phyloP scores from a whole-genome alignment of 1,140 invertebrate genomes.

The Solenopsis fugax region DNA sequence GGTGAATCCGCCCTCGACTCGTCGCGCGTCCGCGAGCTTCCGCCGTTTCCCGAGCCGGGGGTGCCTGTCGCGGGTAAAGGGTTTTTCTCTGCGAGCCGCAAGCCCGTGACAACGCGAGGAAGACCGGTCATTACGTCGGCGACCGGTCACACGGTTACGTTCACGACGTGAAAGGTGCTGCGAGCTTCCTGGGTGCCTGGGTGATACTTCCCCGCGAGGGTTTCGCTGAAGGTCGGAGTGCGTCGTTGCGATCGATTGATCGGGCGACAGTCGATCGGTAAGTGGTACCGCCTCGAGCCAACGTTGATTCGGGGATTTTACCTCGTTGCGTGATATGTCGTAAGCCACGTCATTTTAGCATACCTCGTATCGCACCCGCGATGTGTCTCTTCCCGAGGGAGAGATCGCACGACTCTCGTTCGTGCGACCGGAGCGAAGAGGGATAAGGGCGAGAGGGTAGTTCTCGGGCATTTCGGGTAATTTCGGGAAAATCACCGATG shows the following conservation, averaged over 20 bases:
- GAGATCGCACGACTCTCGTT: neutral
- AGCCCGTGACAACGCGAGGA: neutral
- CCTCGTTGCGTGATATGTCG: slow-evolving; percentile 45
- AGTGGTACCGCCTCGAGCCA: slow-evolving; percentile 26
- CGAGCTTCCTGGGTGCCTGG: neutral
- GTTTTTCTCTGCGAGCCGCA: neutral
- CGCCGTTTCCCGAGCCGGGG: neutral
- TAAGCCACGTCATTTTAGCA: slow-evolving; percentile 7
- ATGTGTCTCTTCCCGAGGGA: neutral
- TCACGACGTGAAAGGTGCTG: slow-evolving; percentile 6
- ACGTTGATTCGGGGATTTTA: neutral
- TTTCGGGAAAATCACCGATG: neutral
- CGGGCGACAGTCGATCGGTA: slow-evolving; percentile 36
- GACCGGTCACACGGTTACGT: neutral
- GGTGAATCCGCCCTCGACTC: slow-evolving; percentile 62
- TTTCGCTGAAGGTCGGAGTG: neutral
- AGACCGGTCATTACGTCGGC: neutral
- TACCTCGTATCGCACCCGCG: neutral
- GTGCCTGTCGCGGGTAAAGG: neutral
- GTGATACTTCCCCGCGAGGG: neutral
- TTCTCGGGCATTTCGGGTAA: neutral
- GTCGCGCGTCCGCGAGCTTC: slow-evolving; percentile 10
- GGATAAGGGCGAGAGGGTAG: no score
- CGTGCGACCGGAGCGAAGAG: no score
- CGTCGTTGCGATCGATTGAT: slow-evolving; percentile 1